These are phyloP conservation scores for Sebastes taczanowskii DNA, from an alignment of 2,797 vertebrate species.

Conservation along the genomic window DNA sequence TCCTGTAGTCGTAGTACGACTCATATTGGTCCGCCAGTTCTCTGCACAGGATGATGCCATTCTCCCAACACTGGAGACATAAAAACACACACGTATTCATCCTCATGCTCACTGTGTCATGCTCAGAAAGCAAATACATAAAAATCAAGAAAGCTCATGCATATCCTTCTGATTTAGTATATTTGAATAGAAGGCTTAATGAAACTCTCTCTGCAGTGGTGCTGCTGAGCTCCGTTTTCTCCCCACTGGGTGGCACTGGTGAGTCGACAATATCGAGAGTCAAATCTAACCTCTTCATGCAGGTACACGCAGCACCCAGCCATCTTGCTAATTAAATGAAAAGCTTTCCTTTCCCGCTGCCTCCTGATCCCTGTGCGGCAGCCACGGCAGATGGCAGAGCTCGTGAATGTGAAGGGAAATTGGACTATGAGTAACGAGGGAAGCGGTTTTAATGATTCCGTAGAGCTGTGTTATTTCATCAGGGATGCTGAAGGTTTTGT, in stretches of 20 bases:
- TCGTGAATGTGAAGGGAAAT: conserved; percentile 64
- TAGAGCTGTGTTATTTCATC: conserved; percentile 30
- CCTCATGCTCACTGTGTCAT: not conserved
- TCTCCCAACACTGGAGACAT: conserved; percentile 94
- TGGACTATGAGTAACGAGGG: conserved; percentile 57
- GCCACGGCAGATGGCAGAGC: conserved; percentile 66
- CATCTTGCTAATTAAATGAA: conserved; percentile 77
- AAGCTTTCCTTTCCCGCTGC: conserved; percentile 64
- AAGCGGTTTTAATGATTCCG: conserved; percentile 61
- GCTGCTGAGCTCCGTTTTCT: not conserved
- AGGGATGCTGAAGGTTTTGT: conserved; percentile 5
- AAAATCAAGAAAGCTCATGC: not conserved
- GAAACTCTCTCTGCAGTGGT: not conserved
- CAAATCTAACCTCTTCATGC: conserved; percentile 12
- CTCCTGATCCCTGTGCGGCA: conserved; percentile 45
- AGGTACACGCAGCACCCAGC: conserved; percentile 49
- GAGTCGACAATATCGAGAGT: conserved; percentile 35
- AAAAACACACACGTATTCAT: not conserved
- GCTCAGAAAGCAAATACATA: not conserved
- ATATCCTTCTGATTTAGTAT: not conserved
- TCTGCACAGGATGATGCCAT: conserved; percentile 96
- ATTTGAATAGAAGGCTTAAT: not conserved
- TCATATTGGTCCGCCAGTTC: conserved; percentile 98
- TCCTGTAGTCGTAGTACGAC: conserved; percentile 98
- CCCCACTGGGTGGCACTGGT: conserved; percentile 74